Evolutionary conservation across 2,888 invertebrate species (phyloP), one percentile per base, ranked within the genome.

Genomic region (Eupelmus urozonus): DNA sequence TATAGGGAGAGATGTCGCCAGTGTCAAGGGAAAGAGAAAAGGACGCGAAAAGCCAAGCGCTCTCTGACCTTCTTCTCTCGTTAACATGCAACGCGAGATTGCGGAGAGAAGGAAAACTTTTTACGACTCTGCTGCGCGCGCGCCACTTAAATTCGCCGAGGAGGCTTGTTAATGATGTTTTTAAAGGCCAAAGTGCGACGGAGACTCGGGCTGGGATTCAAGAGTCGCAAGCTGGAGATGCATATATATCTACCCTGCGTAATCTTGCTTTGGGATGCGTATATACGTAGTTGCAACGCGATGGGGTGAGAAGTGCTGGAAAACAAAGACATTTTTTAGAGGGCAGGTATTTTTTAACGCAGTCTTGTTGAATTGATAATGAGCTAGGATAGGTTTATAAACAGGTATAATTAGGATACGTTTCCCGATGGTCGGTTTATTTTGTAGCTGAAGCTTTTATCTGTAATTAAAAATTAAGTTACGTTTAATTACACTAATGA

Each of bases 141-240:
- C 27, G 42, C 67, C 72, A 69, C 69, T 77, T 72, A 66, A 77
- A 73, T 73, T 73, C 49, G 51, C 69, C 69, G 13, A 70, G 60
- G 18, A 60, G 71, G 57, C 65, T 74, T 42, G 73, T 77, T 80
- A 76, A 70, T 60, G 73, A 73, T 73, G 65, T 70, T 77, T 76
- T 73, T 59, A 73, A 42, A 67, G 42, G 69, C 20, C 40, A 71
- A 66, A 62, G 69, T 66, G 53, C 55, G 29, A 42, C 55, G n/a
- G n/a, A 9, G 13, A 27, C 23, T 40, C n/a, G 42, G 45, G 57
- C 40, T 45, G 45, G 16, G 9, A 45, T 45, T 13, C 45, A 45
- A 7, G 7, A 45, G 16, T 16, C 13, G 45, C 9, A 45, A 45
- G 9, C 45, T 16, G 2, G 16, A 34, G 45, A 45, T 45, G 16